Evolutionary conservation across 2,888 invertebrate genomes (phyloP).

Genomic region (Cordylochernes scorpioides): DNA sequence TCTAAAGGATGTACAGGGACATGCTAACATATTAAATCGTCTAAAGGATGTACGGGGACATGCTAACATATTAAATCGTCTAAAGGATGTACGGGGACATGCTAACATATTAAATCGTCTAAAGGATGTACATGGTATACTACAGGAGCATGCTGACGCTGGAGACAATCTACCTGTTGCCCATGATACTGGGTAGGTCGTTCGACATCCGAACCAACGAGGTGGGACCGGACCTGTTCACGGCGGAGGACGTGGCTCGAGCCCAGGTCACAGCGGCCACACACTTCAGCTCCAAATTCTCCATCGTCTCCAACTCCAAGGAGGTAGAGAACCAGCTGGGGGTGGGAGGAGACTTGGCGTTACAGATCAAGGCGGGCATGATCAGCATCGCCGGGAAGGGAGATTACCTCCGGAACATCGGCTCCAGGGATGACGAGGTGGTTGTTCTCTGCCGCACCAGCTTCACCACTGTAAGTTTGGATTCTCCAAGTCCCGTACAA

Average conservation of each 20-base stretch:
- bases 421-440: neutral
- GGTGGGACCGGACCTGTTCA: slow-evolving; percentile 9
- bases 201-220: slow-evolving; percentile 3
- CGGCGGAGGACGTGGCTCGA: neutral
- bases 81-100: too few species aligned
- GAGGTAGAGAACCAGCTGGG: slow-evolving; percentile 6
- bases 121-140: too few species aligned
- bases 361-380: slow-evolving; percentile 7
- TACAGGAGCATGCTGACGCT: too few species aligned
- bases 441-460: too few species aligned
- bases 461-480: too few species aligned
- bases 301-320: neutral
- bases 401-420: neutral
- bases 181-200: slow-evolving; percentile 9
- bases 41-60: too few species aligned
- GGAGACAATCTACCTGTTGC: slow-evolving; percentile 7
- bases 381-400: slow-evolving; percentile 5
- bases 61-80: too few species aligned
- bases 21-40: too few species aligned
- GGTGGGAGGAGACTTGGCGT: slow-evolving; percentile 6
- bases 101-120: too few species aligned
- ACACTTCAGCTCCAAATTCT: neutral
- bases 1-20: too few species aligned
- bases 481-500: too few species aligned
- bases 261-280: too few species aligned